Evolutionary conservation across 2,113 vertebrate species (phyloP).

Genomic region (Tursiops truncatus): DNA sequence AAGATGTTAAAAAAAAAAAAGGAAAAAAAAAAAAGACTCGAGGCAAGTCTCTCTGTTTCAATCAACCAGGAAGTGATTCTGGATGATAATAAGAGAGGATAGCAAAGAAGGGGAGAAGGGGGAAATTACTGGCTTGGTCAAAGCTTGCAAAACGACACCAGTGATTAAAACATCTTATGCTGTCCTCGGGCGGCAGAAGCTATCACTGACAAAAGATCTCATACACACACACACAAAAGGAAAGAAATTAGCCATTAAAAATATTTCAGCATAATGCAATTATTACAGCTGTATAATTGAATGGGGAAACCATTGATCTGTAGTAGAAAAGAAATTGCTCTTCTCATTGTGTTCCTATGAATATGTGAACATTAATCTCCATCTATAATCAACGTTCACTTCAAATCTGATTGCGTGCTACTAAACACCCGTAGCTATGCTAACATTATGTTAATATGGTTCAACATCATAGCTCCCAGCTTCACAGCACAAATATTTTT

Average conservation of each 20-base stretch:
- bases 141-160: slow-evolving; percentile 82
- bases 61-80: slow-evolving; percentile 69
- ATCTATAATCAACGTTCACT: slow-evolving; percentile 93
- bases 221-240: slow-evolving; percentile 82
- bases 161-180: slow-evolving; percentile 86
- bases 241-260: slow-evolving; percentile 92
- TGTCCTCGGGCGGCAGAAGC: slow-evolving; percentile 83
- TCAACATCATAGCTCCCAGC: slow-evolving; percentile 90
- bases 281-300: slow-evolving; percentile 99
- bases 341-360: slow-evolving; percentile 96
- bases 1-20: too few relatives aligned
- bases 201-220: slow-evolving; percentile 85
- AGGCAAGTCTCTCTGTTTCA: slow-evolving; percentile 66
- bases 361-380: slow-evolving; percentile 95
- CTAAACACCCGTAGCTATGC: slow-evolving; percentile 88
- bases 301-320: slow-evolving; percentile 99
- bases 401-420: slow-evolving; percentile 91
- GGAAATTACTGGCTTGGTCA: slow-evolving; percentile 83
- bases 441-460: slow-evolving; percentile 91
- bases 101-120: slow-evolving; percentile 68
- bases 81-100: slow-evolving; percentile 76
- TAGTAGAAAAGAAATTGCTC: slow-evolving; percentile 98
- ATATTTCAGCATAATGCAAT: slow-evolving; percentile 94
- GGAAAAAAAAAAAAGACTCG: background rate
- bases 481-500: slow-evolving; percentile 92